A percentile compares a stretch with the other conserved stretches of the same genome.
Evolutionary conservation across 2,113 vertebrate genomes (phyloP).

Genomic region (Alethe castanea): DNA sequence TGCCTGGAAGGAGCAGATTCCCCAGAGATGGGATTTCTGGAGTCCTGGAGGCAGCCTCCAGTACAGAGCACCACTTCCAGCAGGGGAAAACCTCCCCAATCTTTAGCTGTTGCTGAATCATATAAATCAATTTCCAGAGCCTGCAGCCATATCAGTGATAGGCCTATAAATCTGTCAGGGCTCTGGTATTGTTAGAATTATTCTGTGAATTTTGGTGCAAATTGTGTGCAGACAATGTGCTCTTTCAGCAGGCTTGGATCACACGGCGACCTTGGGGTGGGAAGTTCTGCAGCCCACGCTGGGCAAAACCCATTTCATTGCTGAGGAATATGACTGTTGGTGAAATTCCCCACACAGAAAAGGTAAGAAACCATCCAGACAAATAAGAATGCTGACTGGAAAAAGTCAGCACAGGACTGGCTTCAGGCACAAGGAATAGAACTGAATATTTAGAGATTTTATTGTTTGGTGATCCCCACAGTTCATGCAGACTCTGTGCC

Average conservation of each 20-base stretch:
- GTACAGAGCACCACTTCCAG: not conserved
- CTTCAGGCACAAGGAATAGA: not conserved
- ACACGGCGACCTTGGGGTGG: not conserved
- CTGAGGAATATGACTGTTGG: fast-evolving
- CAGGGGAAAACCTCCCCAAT: not conserved
- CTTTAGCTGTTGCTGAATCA: not conserved
- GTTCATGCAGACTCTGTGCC: not conserved
- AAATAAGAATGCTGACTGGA: not conserved
- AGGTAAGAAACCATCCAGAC: not conserved
- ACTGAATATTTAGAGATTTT: not conserved
- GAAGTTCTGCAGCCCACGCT: not conserved
- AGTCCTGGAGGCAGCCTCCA: not conserved
- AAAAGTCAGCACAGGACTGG: not conserved
- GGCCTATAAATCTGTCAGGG: not conserved
- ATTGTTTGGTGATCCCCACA: not conserved
- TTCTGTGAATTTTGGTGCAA: not conserved
- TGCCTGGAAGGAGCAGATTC: constrained; percentile 37
- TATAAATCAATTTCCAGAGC: not conserved
- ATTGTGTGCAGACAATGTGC: not conserved
- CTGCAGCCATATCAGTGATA: not conserved
- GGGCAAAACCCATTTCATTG: not conserved
- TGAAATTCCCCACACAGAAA: not conserved
- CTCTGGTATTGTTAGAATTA: not conserved
- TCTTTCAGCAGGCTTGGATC: not conserved
- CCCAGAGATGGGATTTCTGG: constrained; percentile 20